A percentile compares a stretch with the other conserved stretches of the same genome.
Conservation (phyloP, 2,113 vertebrate genomes). For the Protomyctophum bolini region DNA sequence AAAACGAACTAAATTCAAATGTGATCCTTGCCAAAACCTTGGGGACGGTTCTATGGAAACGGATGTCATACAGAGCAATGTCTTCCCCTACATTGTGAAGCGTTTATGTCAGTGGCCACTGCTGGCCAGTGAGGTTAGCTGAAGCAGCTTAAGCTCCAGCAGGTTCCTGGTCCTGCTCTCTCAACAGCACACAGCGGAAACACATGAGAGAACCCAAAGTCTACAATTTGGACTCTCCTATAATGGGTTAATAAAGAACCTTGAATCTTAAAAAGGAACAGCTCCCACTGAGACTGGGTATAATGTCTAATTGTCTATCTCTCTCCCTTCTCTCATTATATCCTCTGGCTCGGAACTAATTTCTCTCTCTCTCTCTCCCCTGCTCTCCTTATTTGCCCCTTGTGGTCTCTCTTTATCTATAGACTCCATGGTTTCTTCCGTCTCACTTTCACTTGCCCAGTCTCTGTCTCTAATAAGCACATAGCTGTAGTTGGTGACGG, state of each 20-base stretch:
- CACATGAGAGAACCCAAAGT: background rate
- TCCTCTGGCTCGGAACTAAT: constrained; percentile 9
- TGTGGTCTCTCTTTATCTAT: constrained; percentile 17
- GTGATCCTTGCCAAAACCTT: constrained; percentile 25
- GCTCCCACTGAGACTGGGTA: too few relatives aligned
- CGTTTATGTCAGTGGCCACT: constrained; percentile 26
- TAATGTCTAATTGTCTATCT: background rate
- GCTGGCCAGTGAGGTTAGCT: constrained; percentile 18
- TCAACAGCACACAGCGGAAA: constrained; percentile 42
- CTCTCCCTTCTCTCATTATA: constrained; percentile 10
- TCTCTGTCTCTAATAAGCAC: constrained; percentile 57
- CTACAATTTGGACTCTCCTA: background rate
- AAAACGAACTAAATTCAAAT: constrained; percentile 28
- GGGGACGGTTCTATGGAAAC: constrained; percentile 36
- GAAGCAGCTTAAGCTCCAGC: background rate
- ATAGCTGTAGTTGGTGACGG: constrained; percentile 51
- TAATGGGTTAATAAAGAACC: background rate
- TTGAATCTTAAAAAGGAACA: too few relatives aligned
- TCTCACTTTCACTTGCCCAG: background rate
- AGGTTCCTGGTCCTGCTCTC: constrained; percentile 29
- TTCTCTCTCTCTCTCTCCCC: constrained; percentile 31
- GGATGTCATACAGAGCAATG: constrained; percentile 9
- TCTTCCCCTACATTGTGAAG: background rate
- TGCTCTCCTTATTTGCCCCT: too few relatives aligned
- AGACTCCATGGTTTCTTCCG: background rate